These are phyloP conservation scores for Cladopsammia gracilis DNA, from an alignment of 64 coral and sea anemone species.

Conservation along the genomic window DNA sequence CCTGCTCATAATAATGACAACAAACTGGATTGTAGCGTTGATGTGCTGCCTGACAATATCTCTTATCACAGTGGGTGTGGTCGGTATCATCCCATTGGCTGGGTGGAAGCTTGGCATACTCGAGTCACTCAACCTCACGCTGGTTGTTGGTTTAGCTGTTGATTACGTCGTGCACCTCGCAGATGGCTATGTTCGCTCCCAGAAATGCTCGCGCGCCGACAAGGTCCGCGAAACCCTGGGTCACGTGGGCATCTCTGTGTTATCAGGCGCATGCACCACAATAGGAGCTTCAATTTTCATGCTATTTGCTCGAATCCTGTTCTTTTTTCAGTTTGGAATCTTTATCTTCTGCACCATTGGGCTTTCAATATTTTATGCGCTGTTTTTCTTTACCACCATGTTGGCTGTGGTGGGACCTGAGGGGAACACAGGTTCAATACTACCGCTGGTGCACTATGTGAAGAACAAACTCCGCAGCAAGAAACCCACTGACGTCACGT, in stretches of 20 bases:
- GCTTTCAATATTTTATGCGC: constrained; percentile 48
- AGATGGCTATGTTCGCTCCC: constrained; percentile 48
- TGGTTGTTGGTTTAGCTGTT: constrained; percentile 78
- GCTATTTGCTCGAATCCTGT: constrained; percentile 61
- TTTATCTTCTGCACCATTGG: constrained; percentile 76
- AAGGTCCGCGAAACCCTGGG: constrained; percentile 59
- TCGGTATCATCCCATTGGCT: constrained; percentile 66
- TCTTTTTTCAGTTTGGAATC: constrained; percentile 77
- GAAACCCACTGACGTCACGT: constrained; percentile 25
- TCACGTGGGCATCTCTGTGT: constrained; percentile 74
- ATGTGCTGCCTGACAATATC: constrained; percentile 54
- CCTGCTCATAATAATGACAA: constrained; percentile 55
- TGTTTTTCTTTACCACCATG: constrained; percentile 64
- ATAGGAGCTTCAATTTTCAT: constrained; percentile 68
- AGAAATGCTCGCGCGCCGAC: neutral
- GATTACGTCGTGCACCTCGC: constrained; percentile 81
- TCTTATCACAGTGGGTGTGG: constrained; percentile 45
- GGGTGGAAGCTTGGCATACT: constrained; percentile 80
- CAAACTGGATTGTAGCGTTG: constrained; percentile 59
- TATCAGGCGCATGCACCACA: constrained; percentile 74
- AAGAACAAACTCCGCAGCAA: constrained; percentile 36
- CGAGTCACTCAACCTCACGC: constrained; percentile 72
- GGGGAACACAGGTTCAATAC: constrained; percentile 38
- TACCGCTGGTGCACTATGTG: neutral
- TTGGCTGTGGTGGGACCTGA: constrained; percentile 51